These are phyloP conservation scores for Drosophila borealis DNA, from an alignment of 2,888 invertebrate genomes.

Conservation along the genomic window DNA sequence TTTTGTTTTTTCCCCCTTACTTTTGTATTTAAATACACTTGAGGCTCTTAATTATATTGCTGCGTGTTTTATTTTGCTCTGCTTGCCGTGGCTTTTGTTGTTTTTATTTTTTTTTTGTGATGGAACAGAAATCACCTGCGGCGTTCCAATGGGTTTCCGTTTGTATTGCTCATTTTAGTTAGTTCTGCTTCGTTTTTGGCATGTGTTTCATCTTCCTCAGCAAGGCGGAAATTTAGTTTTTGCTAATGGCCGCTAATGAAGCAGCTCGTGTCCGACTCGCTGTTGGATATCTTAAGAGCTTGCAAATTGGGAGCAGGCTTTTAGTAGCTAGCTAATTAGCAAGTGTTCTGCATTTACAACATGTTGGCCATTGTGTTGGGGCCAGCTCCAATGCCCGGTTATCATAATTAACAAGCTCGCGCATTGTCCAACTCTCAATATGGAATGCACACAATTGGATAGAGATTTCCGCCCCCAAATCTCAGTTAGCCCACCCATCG, in stretches of 20 bases:
- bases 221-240: slow-evolving; percentile 73
- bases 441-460: slow-evolving; percentile 34
- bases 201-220: slow-evolving; percentile 76
- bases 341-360: slow-evolving; percentile 47
- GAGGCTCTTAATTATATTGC: slow-evolving; percentile 77
- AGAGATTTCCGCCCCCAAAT: slow-evolving; percentile 29
- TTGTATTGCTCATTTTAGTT: slow-evolving; percentile 35
- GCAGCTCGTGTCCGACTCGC: slow-evolving; percentile 63
- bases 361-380: slow-evolving; percentile 47
- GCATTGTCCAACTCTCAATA: slow-evolving; percentile 42
- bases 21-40: slow-evolving; percentile 73
- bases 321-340: slow-evolving; percentile 74
- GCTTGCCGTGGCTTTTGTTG: slow-evolving; percentile 43
- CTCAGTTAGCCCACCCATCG: slow-evolving; percentile 58
- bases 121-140: slow-evolving; percentile 73
- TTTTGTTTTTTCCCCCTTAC: slow-evolving; percentile 16
- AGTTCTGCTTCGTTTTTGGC: slow-evolving; percentile 51
- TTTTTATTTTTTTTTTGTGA: slow-evolving; percentile 40
- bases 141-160: slow-evolving; percentile 56
- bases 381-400: slow-evolving; percentile 47
- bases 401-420: slow-evolving; percentile 77
- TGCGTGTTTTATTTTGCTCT: slow-evolving; percentile 45
- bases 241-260: slow-evolving; percentile 76
- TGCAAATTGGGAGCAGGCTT: slow-evolving; percentile 68
- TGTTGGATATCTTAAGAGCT: slow-evolving; percentile 56